Conservation (phyloP, 2,888 invertebrate species). For the Xanthorhoe designata region DNA sequence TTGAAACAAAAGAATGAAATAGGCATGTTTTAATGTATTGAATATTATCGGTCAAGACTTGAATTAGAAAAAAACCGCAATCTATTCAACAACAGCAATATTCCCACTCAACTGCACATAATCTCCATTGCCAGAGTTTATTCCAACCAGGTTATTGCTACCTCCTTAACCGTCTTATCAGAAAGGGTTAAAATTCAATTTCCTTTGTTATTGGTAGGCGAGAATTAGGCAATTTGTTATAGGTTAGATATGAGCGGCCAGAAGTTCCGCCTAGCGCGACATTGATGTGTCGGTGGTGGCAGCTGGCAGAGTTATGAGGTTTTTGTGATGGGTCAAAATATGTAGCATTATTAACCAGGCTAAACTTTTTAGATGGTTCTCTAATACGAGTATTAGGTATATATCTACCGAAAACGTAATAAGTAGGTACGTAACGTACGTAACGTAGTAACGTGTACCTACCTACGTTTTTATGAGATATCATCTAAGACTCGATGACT, state of each 20-base stretch:
- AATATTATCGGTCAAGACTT: too few species aligned
- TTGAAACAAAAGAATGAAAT: too few species aligned
- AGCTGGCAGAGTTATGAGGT: slow-evolving; percentile 45
- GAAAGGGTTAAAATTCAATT: slow-evolving; percentile 36
- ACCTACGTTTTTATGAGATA: too few species aligned
- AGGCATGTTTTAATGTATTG: too few species aligned
- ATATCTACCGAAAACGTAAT: too few species aligned
- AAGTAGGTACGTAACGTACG: too few species aligned
- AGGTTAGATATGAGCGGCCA: slow-evolving; percentile 54
- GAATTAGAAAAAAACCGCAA: slow-evolving; percentile 38
- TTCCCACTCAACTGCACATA: slow-evolving; percentile 36
- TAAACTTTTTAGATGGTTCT: background rate
- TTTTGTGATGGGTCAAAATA: too few species aligned
- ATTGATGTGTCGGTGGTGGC: slow-evolving; percentile 64
- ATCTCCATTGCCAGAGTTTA: slow-evolving; percentile 46
- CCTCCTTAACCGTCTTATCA: slow-evolving; percentile 31
- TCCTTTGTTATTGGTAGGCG: slow-evolving; percentile 14
- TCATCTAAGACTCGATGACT: too few species aligned
- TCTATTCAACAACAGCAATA: slow-evolving; percentile 50
- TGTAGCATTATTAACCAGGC: background rate
- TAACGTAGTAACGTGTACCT: too few species aligned
- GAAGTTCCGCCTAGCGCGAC: slow-evolving; percentile 68
- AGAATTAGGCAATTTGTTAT: slow-evolving; percentile 38
- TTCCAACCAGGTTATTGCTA: slow-evolving; percentile 24
- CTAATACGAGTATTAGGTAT: too few species aligned